A percentile compares a stretch with the other conserved stretches of the same genome.
Evolutionary conservation across 2,797 vertebrate species (phyloP).

Genomic region (Chloroceryle inda): DNA sequence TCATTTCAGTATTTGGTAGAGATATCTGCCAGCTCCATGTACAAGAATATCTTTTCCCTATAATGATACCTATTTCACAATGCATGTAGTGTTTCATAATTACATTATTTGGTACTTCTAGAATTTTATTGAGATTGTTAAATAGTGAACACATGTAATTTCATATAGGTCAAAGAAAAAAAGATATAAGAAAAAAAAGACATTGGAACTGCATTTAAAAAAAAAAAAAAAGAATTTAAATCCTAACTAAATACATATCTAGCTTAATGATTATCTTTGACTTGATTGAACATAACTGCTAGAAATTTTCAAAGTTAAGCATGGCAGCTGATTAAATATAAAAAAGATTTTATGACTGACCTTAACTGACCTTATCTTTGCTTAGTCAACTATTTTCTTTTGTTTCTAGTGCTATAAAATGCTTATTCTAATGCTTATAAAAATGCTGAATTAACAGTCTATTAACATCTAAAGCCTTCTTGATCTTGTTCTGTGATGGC

Average conservation of each 20-base stretch:
- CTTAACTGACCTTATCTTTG: neutral
- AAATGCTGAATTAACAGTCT: conserved; percentile 5
- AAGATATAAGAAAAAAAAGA: neutral
- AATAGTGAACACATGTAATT: neutral
- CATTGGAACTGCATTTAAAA: neutral
- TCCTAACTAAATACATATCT: neutral
- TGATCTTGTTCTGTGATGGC: neutral
- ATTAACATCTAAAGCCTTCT: neutral
- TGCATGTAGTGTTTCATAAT: neutral
- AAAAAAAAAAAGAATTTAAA: neutral
- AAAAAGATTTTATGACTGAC: neutral
- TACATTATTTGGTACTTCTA: neutral
- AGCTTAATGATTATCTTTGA: neutral
- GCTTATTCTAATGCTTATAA: neutral
- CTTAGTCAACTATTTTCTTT: conserved; percentile 11
- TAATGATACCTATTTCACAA: neutral
- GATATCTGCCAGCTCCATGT: neutral
- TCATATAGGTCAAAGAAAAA: neutral
- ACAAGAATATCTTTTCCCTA: neutral
- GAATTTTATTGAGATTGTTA: neutral
- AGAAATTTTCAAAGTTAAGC: neutral
- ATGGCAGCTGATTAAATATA: neutral
- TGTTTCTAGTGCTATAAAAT: neutral
- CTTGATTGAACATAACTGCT: neutral
- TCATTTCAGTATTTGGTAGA: neutral